Evolutionary conservation across 2,888 invertebrate genomes (phyloP).

Genomic region (Allolobophora icterica): DNA sequence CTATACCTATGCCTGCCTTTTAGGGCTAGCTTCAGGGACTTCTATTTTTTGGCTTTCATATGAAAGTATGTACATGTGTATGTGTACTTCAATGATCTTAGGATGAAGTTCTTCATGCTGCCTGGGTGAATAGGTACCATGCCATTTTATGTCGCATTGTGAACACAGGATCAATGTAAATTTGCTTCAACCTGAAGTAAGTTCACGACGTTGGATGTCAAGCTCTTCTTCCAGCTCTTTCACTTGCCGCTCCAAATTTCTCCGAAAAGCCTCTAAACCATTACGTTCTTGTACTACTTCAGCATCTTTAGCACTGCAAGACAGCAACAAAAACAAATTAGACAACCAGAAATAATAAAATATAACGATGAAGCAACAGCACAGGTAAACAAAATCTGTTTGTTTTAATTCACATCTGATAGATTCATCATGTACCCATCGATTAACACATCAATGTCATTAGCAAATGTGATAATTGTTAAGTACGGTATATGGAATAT

Average conservation of each 20-base stretch:
- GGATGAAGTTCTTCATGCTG: neutral
- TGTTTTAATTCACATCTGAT: neutral
- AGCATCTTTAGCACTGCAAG: slow-evolving; percentile 52
- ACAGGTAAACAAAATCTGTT: neutral
- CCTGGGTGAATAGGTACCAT: neutral
- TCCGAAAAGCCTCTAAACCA: slow-evolving; percentile 58
- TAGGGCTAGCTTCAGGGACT: too few species aligned
- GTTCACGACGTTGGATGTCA: slow-evolving; percentile 59
- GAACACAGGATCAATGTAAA: neutral
- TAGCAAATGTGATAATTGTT: too few species aligned
- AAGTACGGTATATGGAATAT: too few species aligned
- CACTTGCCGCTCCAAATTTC: slow-evolving; percentile 57
- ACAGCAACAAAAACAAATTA: neutral
- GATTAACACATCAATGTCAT: too few species aligned
- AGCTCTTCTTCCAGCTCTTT: slow-evolving; percentile 60
- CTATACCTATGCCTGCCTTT: too few species aligned
- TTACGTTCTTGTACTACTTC: slow-evolving; percentile 58
- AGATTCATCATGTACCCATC: neutral
- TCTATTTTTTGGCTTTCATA: too few species aligned
- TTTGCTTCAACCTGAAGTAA: slow-evolving; percentile 53
- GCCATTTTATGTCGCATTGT: neutral
- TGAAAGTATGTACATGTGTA: too few species aligned
- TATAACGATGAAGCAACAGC: neutral
- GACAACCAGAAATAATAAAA: neutral
- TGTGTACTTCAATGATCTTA: too few species aligned